Base-by-base conservation (phyloP, 2,888 invertebrate genomes). In the Gerris lacustris region DNA sequence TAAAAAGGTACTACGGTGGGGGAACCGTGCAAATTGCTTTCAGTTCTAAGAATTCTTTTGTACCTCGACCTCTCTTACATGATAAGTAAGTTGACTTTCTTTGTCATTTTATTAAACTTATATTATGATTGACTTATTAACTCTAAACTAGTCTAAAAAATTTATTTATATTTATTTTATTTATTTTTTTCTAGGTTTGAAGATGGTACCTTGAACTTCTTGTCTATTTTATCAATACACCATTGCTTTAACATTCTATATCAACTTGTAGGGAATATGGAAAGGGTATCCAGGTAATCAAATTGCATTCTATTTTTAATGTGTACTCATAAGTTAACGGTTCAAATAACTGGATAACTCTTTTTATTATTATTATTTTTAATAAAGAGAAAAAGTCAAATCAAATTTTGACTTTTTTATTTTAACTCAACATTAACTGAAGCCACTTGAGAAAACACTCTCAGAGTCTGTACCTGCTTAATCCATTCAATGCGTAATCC, bases 181-280 rank as follows among this genome's bases (percentile, higher is more conserved):
- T 55, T 11, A 2, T 55, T 66, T 73, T 72, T 70, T 75, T 76
- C 76, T 80, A 92, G 92, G 76, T 94, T 95, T 82, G 97, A 98
- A 84, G 96, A 97, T 83, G 98, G 98, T 5, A 96, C 97, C 0
- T 77, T 93, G 17, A 84, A 95, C 17, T 98, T 92, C 80, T 82
- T 96, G 66, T 89, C 92, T 43, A 92, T 98, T 73, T 81, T 91
- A 67, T 85, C 91, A 2, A 79, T 98, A 6, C 85, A 87, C 74
- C 88, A 93, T 81, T 95, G 96, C 69, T 91, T 96, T 79, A 88
- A 91, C 71, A 84, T 87, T 6, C 78, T 95, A 70, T 82, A 88
- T 70, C 83, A 83, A 73, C 79, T 91, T 17, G 84, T 88, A 77
- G 86, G 90, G 68, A 78, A 83, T 4, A 87, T 89, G 83, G 81